Evolutionary conservation across 2,797 vertebrate genomes (phyloP).

Genomic region (Linurgus olivaceus): DNA sequence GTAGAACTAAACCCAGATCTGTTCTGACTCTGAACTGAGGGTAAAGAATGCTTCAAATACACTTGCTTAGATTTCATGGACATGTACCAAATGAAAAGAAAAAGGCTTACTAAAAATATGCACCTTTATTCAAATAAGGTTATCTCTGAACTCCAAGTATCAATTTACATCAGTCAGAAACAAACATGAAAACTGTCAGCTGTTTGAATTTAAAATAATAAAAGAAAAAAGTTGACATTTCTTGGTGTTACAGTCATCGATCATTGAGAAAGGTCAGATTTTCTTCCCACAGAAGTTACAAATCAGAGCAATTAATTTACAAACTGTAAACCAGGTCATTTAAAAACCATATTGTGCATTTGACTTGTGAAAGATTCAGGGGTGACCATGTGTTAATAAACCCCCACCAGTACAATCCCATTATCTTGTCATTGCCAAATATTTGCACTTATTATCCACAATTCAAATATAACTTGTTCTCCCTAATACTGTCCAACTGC

Average conservation of each 20-base stretch:
- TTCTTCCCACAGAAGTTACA: conserved; percentile 25
- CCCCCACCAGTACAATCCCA: not conserved
- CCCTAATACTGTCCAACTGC: not conserved
- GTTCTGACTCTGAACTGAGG: not conserved
- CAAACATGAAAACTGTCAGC: conserved; percentile 48
- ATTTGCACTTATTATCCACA: not conserved
- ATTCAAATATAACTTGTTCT: not conserved
- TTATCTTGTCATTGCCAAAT: not conserved
- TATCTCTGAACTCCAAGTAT: conserved; percentile 59
- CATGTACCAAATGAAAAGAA: not conserved
- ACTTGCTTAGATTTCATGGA: not conserved
- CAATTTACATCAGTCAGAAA: conserved; percentile 67
- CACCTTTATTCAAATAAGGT: conserved; percentile 77
- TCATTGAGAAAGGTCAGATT: conserved; percentile 10
- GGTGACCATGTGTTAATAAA: not conserved
- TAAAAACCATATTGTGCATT: not conserved
- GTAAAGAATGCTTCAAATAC: not conserved
- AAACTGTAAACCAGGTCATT: not conserved
- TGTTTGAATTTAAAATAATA: not conserved
- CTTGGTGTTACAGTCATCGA: conserved; percentile 36
- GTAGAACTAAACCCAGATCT: not conserved
- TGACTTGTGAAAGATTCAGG: not conserved
- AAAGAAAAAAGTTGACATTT: not conserved
- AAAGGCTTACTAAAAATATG: conserved; percentile 74
- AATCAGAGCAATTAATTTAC: conserved; percentile 2